These are phyloP conservation scores for Sebastolobus altivelis DNA, from an alignment of 2,797 vertebrate species.

Conservation along the genomic window DNA sequence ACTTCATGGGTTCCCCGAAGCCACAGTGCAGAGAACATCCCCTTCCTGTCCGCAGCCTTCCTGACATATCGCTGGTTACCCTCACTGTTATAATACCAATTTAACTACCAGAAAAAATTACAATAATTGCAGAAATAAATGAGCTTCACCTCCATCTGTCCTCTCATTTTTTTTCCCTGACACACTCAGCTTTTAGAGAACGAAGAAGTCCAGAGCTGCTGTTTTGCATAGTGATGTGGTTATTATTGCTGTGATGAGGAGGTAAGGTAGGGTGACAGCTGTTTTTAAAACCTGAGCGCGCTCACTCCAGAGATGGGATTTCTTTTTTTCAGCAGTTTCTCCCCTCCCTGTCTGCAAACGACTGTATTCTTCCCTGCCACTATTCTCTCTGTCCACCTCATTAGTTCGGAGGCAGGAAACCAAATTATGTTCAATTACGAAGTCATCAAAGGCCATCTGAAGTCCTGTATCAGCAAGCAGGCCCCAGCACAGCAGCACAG, in stretches of 20 bases:
- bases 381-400: slow-evolving; percentile 80
- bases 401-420: slow-evolving; percentile 86
- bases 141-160: slow-evolving; percentile 75
- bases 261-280: slow-evolving; percentile 65
- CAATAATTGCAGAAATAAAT: slow-evolving; percentile 72
- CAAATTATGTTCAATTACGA: slow-evolving; percentile 86
- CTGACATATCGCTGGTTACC: slow-evolving; percentile 7
- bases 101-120: slow-evolving; percentile 48
- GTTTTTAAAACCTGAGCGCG: slow-evolving; percentile 67
- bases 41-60: slow-evolving; percentile 17
- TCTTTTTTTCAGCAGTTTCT: slow-evolving; percentile 28
- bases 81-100: slow-evolving; percentile 22
- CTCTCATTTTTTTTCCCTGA: slow-evolving; percentile 43
- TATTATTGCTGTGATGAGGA: slow-evolving; percentile 66
- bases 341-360: slow-evolving; percentile 50
- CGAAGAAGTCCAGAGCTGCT: slow-evolving; percentile 43
- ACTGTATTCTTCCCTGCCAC: slow-evolving; percentile 63
- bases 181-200: slow-evolving; percentile 41
- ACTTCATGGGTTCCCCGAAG: slow-evolving; percentile 34
- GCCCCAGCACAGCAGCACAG: slow-evolving; percentile 18
- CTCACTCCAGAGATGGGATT: slow-evolving; percentile 30
- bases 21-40: slow-evolving; percentile 6
- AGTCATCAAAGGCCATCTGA: slow-evolving; percentile 84
- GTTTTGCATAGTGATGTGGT: slow-evolving; percentile 70
- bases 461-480: slow-evolving; percentile 81